These are phyloP conservation scores for Notodonta dromedarius DNA, from an alignment of 2,888 invertebrate genomes.

Conservation along the genomic window DNA sequence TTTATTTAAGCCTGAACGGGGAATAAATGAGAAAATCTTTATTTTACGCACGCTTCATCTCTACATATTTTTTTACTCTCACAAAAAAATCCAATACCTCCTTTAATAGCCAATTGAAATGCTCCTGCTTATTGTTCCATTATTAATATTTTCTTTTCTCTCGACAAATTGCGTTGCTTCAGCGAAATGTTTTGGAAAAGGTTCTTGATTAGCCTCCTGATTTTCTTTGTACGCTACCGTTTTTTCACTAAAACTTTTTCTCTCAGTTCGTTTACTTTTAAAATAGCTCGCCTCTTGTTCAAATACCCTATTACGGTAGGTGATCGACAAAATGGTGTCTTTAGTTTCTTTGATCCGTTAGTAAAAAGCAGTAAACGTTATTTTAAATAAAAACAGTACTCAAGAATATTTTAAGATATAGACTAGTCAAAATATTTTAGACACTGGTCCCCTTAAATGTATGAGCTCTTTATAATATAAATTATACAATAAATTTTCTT, in stretches of 20 bases:
- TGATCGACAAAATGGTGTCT: too few relatives aligned
- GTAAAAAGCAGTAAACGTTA: too few relatives aligned
- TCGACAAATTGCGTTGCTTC: slow-evolving; percentile 38
- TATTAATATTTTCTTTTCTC: slow-evolving; percentile 49
- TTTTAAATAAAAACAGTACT: too few relatives aligned
- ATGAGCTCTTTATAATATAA: too few relatives aligned
- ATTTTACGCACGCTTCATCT: slow-evolving; percentile 15
- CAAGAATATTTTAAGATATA: too few relatives aligned
- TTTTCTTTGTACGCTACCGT: slow-evolving; percentile 46
- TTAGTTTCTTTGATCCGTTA: too few relatives aligned
- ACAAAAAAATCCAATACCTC: slow-evolving; percentile 28
- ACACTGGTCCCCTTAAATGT: too few relatives aligned
- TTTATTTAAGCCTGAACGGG: not conserved
- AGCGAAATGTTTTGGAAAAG: slow-evolving; percentile 50
- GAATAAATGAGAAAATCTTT: slow-evolving; percentile 20
- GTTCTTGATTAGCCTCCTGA: slow-evolving; percentile 52
- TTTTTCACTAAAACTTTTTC: slow-evolving; percentile 36
- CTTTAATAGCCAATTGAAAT: slow-evolving; percentile 34
- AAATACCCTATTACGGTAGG: not conserved
- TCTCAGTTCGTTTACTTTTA: slow-evolving; percentile 38
- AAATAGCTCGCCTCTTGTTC: slow-evolving; percentile 19
- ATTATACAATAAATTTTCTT: too few relatives aligned
- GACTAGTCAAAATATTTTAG: too few relatives aligned
- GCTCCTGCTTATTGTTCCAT: slow-evolving; percentile 37
- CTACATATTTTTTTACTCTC: slow-evolving; percentile 14